phyloP scores from a whole-genome alignment of 2,888 invertebrate species.

The Dicranocentrus wangi region DNA sequence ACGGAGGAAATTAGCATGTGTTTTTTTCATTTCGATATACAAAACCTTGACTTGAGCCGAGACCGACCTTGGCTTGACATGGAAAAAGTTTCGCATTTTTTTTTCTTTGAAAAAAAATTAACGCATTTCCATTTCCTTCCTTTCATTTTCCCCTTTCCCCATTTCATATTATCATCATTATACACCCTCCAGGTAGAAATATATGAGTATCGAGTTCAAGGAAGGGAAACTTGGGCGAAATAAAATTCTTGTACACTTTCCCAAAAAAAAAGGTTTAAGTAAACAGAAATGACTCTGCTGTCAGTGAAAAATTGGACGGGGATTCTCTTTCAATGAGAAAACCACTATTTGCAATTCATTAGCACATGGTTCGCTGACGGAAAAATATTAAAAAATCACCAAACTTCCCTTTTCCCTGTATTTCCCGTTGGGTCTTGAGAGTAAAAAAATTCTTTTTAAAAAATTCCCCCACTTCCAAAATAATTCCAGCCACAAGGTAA shows the following conservation, averaged over 20 bases:
- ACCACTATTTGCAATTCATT: constrained; percentile 17
- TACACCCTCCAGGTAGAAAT: constrained; percentile 6
- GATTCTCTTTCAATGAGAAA: background rate
- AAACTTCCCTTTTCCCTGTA: too few species aligned
- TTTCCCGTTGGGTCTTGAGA: too few species aligned
- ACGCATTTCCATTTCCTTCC: too few species aligned
- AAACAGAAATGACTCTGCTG: too few species aligned
- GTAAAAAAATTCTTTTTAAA: too few species aligned
- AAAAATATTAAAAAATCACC: constrained; percentile 19
- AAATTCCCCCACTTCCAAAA: background rate
- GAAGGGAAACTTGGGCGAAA: too few species aligned
- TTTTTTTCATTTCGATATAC: background rate
- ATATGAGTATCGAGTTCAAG: too few species aligned
- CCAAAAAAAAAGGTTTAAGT: too few species aligned
- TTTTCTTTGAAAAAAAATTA: too few species aligned
- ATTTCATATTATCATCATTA: too few species aligned
- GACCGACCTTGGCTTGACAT: constrained; percentile 8
- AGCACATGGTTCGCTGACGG: background rate
- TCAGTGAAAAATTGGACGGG: background rate
- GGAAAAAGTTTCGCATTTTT: too few species aligned
- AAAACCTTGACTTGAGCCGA: background rate
- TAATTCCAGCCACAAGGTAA: background rate
- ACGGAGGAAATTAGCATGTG: constrained; percentile 2
- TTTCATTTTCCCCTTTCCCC: background rate
- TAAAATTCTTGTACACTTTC: too few species aligned